Percentiles rank a stretch among this genome's conserved stretches.
Evolutionary conservation across 2,888 invertebrate species (phyloP).

Genomic region (Blomia tropicalis): DNA sequence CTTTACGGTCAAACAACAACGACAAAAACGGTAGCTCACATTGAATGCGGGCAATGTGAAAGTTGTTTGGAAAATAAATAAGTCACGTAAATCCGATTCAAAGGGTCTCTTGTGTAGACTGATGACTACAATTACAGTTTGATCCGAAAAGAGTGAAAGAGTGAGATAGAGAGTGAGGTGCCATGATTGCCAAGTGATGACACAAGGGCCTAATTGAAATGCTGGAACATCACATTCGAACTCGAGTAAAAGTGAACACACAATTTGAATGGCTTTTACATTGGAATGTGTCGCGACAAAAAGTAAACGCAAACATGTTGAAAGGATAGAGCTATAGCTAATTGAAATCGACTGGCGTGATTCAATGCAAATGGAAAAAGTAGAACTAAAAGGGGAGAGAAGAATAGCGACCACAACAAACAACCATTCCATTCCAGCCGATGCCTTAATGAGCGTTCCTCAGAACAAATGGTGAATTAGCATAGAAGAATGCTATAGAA

Average conservation of each 20-base stretch:
- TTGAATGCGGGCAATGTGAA: not conserved
- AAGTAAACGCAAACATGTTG: too few species aligned
- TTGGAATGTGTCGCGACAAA: too few species aligned
- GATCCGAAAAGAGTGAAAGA: not conserved
- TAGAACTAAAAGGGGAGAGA: too few species aligned
- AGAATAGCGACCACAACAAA: not conserved
- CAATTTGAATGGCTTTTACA: too few species aligned
- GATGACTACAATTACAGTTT: not conserved
- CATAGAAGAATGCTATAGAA: conserved; percentile 12
- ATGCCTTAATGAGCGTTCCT: not conserved
- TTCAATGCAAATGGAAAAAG: too few species aligned
- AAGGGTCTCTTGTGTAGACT: conserved; percentile 1
- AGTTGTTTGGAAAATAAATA: not conserved
- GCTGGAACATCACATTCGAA: not conserved
- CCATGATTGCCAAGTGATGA: conserved; percentile 6
- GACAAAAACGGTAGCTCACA: not conserved
- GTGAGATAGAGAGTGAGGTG: conserved; percentile 6
- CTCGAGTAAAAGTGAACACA: not conserved
- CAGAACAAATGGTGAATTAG: not conserved
- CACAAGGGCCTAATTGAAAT: conserved; percentile 13
- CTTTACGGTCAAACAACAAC: not conserved
- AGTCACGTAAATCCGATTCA: not conserved
- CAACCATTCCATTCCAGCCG: not conserved
- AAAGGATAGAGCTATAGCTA: not conserved
- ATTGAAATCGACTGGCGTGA: conserved; percentile 8